Evolutionary conservation across 2,113 vertebrate species (phyloP), one percentile per base, ranked within the genome.

Genomic region (Chroicocephalus ridibundus): DNA sequence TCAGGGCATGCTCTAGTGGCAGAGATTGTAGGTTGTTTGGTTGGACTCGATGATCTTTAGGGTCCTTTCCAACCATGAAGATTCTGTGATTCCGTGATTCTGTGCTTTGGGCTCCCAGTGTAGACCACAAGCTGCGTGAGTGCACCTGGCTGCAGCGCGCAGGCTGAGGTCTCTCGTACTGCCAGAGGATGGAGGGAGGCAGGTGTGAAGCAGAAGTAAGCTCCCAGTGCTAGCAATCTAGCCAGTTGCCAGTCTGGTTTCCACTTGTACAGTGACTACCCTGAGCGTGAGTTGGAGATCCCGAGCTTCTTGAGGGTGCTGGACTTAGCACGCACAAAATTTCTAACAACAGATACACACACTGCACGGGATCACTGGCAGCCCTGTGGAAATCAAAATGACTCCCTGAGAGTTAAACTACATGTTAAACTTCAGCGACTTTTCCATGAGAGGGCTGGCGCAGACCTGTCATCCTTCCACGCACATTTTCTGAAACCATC

Each of bases 261-360:
- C 51, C 44, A 4, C 58, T 46, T 40, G 18, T 10, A 42, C 71
- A 62, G 34, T 54, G 52, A 72, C 36, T 31, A 7, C 22, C 22
- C 4, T 7, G n/a, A 34, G 16, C 0, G 0, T 2, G 47, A 82
- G 2, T 3, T 90, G 22, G 34, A 60, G 9, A 10, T 40, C 22
- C 31, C 1, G 3, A 54, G 10, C 9, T 86, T 83, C 51, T 68
- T 58, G 57, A 47, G 32, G 15, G 24, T 62, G 52, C 34, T 79
- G 46, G 36, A 9, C 40, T 70, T 61, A 25, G 4, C 22, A 26
- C 13, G 21, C 13, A 11, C 3, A 11, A 13, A 26, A 27, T 70
- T 79, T 82, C 20, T 20, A 5, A 27, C 9, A 10, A 27, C 9
- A 10, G 1, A n/a, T 12, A 32, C 13, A 6, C 14, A 4, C 1